Evolutionary conservation across 2,888 invertebrate genomes (phyloP).

Genomic region (Hypselothyrea guttata): DNA sequence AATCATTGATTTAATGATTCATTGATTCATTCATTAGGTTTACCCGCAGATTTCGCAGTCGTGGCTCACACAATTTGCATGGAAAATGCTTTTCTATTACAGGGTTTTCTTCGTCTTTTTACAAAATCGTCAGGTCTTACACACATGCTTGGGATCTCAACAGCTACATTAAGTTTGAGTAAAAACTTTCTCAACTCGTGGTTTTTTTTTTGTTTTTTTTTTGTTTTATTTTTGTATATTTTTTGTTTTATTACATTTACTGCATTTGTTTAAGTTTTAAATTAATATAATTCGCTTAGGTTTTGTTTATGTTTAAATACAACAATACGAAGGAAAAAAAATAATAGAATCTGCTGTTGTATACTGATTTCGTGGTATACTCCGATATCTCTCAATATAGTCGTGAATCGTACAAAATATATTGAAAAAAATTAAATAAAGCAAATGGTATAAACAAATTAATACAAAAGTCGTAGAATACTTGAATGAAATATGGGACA

Average conservation of each 20-base stretch:
- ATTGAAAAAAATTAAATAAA: background rate
- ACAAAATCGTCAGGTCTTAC: slow-evolving; percentile 19
- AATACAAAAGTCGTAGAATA: slow-evolving; percentile 1
- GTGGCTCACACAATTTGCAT: slow-evolving; percentile 31
- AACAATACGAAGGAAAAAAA: slow-evolving; percentile 57
- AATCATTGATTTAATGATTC: too few species aligned
- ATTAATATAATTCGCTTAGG: slow-evolving; percentile 63
- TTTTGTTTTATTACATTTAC: slow-evolving; percentile 53
- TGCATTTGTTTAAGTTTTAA: slow-evolving; percentile 50
- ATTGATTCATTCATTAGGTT: slow-evolving; percentile 3
- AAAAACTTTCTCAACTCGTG: slow-evolving; percentile 13
- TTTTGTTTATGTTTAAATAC: slow-evolving; percentile 64
- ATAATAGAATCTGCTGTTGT: too few species aligned
- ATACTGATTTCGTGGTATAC: slow-evolving; percentile 31
- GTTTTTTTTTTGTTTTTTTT: slow-evolving; percentile 29
- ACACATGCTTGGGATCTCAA: slow-evolving; percentile 2
- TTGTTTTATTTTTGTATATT: slow-evolving; percentile 24
- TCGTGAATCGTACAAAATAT: slow-evolving; percentile 16
- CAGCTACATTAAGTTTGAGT: slow-evolving; percentile 13
- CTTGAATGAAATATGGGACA: background rate
- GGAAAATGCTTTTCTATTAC: background rate
- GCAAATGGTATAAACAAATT: background rate
- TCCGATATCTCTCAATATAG: slow-evolving; percentile 13
- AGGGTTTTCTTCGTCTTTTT: slow-evolving; percentile 21
- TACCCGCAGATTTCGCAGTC: slow-evolving; percentile 30